Conservation (phyloP, 2,797 vertebrate genomes). For the Tiaroga cobitis region DNA sequence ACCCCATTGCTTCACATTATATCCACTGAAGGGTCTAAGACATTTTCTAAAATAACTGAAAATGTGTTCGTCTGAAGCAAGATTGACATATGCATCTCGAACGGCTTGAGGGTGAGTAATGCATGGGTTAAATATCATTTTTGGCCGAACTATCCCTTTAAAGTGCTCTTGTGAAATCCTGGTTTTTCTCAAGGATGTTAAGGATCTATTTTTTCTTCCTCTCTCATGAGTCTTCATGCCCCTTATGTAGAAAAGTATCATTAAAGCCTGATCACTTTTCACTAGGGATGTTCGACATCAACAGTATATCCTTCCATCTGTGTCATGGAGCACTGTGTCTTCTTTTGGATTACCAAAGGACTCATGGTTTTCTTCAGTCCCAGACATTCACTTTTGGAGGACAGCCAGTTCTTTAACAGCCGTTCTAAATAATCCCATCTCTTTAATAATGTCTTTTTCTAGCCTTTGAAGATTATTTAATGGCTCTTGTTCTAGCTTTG, state of each 20-base stretch:
- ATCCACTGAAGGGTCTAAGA: too few relatives aligned
- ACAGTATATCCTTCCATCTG: constrained; percentile 5
- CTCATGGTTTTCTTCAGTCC: not conserved
- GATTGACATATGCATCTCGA: too few relatives aligned
- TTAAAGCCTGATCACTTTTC: not conserved
- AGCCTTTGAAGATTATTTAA: constrained; percentile 22
- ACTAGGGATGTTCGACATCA: not conserved
- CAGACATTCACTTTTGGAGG: constrained; percentile 15
- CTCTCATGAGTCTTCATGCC: not conserved
- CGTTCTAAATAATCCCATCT: not conserved
- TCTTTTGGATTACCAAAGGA: constrained; percentile 23
- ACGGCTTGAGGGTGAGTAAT: too few relatives aligned
- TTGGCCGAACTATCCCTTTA: too few relatives aligned
- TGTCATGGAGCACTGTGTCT: not conserved
- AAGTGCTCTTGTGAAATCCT: not conserved
- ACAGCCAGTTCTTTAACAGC: constrained; percentile 22
- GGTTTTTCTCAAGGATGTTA: constrained; percentile 14
- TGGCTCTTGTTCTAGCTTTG: not conserved
- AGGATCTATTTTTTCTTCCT: not conserved
- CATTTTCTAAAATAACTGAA: too few relatives aligned
- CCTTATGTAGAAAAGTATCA: not conserved
- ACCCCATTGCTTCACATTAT: too few relatives aligned
- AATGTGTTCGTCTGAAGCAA: too few relatives aligned
- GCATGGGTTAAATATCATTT: too few relatives aligned
- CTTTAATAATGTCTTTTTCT: constrained; percentile 23